These are phyloP conservation scores for Chrysina gloriosa DNA, from an alignment of 2,888 invertebrate species.

Conservation along the genomic window DNA sequence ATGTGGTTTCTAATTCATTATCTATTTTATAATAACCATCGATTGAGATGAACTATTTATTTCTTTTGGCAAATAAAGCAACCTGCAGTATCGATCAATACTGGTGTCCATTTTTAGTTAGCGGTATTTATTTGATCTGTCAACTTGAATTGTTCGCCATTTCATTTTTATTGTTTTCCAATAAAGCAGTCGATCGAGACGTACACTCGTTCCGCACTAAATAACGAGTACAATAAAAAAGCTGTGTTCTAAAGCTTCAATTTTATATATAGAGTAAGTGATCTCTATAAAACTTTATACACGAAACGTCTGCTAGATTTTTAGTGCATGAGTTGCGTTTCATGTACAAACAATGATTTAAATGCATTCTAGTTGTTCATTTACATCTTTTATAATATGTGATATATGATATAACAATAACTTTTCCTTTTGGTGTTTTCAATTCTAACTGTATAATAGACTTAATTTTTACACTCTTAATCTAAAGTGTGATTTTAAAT, in stretches of 20 bases:
- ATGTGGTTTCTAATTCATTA: too few species aligned
- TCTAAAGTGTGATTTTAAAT: too few species aligned
- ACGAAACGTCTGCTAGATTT: not conserved
- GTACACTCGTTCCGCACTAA: conserved; percentile 13
- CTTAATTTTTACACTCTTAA: too few species aligned
- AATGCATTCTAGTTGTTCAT: too few species aligned
- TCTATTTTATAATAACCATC: too few species aligned
- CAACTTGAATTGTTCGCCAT: conserved; percentile 28
- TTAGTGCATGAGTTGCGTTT: not conserved
- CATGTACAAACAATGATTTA: too few species aligned
- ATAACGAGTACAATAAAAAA: conserved; percentile 22
- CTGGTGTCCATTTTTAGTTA: conserved; percentile 12
- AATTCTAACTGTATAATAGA: too few species aligned
- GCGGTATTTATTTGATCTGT: conserved; percentile 14
- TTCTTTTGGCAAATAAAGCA: too few species aligned
- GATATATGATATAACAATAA: too few species aligned
- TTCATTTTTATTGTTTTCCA: conserved; percentile 33
- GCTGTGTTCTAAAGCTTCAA: conserved; percentile 5
- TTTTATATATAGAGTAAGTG: conserved; percentile 1
- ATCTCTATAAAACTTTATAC: not conserved
- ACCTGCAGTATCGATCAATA: too few species aligned
- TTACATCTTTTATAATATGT: too few species aligned
- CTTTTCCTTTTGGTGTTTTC: too few species aligned
- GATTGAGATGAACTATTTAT: not conserved
- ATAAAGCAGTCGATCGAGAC: conserved; percentile 23